Conservation (phyloP, 2,888 invertebrate genomes). For the Sarcophaga caerulescens region DNA sequence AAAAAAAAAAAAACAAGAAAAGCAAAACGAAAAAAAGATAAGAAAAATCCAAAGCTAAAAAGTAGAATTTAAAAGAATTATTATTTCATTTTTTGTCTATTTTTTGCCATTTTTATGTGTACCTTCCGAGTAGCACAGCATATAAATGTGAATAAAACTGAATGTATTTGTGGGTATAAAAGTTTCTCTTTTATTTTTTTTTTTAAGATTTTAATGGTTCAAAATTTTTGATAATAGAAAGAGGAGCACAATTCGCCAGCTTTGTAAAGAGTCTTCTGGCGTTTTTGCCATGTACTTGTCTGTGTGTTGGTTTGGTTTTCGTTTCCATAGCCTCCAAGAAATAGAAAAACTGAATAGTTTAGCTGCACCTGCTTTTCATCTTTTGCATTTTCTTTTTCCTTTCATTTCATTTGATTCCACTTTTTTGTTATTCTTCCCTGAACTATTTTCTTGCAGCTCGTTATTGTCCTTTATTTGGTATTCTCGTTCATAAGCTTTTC, state of each 20-base stretch:
- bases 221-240: slow-evolving; percentile 42
- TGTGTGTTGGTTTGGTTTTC: background rate
- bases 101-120: background rate
- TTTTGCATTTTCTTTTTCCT: background rate
- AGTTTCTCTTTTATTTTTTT: background rate
- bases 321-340: slow-evolving; percentile 28
- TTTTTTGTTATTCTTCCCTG: background rate
- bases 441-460: background rate
- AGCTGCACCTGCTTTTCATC: slow-evolving; percentile 62
- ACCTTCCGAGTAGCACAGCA: background rate
- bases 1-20: slow-evolving; percentile 1
- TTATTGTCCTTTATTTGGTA: slow-evolving; percentile 7
- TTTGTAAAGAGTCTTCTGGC: background rate
- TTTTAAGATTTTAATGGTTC: slow-evolving; percentile 19
- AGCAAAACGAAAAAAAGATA: background rate
- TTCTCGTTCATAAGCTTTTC: slow-evolving; percentile 9
- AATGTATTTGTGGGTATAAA: background rate
- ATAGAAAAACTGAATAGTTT: slow-evolving; percentile 5
- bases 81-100: background rate
- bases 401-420: background rate
- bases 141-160: background rate
- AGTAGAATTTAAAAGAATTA: background rate
- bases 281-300: background rate
- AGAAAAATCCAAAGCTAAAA: background rate
- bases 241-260: slow-evolving; percentile 1